Conservation (phyloP, 2,888 invertebrate species). For the Hemistola chrysoprasaria region DNA sequence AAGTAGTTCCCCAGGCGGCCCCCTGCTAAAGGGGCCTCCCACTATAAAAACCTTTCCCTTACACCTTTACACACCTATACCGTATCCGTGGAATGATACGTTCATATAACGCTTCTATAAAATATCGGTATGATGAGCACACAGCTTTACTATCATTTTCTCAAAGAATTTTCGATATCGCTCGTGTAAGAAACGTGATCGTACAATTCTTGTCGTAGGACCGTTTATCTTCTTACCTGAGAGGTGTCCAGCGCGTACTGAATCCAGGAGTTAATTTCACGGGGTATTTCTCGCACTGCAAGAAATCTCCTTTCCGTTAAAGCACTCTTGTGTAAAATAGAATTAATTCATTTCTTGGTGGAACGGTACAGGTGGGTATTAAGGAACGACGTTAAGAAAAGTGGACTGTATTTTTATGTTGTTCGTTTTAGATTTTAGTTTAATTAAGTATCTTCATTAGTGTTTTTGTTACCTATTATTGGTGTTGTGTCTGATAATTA, state of each 20-base stretch:
- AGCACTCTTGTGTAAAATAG: conserved; percentile 68
- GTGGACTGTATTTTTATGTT: conserved; percentile 23
- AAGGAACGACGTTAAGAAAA: conserved; percentile 36
- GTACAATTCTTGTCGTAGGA: conserved; percentile 44
- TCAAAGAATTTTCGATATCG: conserved; percentile 14
- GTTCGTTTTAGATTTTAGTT: conserved; percentile 3
- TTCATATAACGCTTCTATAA: no score
- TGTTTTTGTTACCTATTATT: no score
- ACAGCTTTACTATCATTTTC: conserved; percentile 9
- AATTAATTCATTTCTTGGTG: conserved; percentile 61
- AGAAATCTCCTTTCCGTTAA: conserved; percentile 58
- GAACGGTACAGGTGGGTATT: conserved; percentile 40
- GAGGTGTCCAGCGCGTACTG: conserved; percentile 68
- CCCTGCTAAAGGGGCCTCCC: no score
- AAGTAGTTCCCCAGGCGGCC: no score
- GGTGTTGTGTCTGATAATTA: no score
- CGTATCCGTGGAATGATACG: no score
- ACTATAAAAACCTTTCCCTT: no score
- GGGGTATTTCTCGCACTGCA: conserved; percentile 69
- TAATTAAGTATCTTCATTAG: neutral
- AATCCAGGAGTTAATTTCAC: conserved; percentile 76
- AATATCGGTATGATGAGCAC: no score
- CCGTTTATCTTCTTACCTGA: conserved; percentile 71
- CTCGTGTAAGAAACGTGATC: conserved; percentile 33
- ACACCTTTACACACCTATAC: no score